Conservation (phyloP, 2,113 vertebrate genomes). For the Indicator maculatus region DNA sequence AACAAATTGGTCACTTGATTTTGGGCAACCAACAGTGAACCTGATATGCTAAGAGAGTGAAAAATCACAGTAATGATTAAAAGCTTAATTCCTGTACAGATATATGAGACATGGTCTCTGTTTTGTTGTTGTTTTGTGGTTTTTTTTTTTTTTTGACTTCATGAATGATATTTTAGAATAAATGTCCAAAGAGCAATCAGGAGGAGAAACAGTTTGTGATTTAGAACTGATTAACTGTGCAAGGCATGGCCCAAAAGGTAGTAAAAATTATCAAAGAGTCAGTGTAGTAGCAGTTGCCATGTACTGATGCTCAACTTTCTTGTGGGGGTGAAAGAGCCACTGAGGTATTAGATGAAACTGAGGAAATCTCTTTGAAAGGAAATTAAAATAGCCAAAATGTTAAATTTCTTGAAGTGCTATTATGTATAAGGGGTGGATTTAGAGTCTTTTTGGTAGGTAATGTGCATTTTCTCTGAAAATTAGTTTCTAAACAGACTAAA, state of each 20-base stretch:
- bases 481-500: not conserved
- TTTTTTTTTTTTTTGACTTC: too few species aligned
- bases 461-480: not conserved
- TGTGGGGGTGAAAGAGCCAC: not conserved
- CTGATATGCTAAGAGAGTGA: too few species aligned
- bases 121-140: too few species aligned
- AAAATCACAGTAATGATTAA: too few species aligned
- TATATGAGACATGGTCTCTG: too few species aligned
- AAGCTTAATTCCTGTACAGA: too few species aligned
- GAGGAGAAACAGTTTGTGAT: not conserved
- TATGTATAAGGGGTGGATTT: not conserved
- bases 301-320: not conserved
- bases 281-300: accelerated
- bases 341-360: not conserved
- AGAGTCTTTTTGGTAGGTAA: not conserved
- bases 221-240: not conserved
- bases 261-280: not conserved
- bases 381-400: not conserved
- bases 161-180: not conserved
- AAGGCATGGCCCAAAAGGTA: not conserved
- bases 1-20: too few species aligned
- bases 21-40: too few species aligned
- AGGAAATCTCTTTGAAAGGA: not conserved
- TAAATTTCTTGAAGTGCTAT: not conserved
- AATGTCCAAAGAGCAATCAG: not conserved